Evolutionary conservation across 2,797 vertebrate genomes (phyloP), one percentile per base, ranked within the genome.

Genomic region (Trachops cirrhosus): DNA sequence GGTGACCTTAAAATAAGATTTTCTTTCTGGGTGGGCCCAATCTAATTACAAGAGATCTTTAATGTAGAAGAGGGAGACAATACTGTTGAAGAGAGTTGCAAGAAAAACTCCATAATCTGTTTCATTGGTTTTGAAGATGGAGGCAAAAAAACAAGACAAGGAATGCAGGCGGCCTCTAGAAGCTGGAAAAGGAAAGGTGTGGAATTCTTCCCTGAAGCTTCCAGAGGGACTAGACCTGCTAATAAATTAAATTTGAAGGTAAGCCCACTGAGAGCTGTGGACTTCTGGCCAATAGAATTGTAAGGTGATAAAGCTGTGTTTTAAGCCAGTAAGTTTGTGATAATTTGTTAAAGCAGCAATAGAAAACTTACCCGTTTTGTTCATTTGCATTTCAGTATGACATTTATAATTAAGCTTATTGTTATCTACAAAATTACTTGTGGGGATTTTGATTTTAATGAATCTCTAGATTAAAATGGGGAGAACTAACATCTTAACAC

Each of bases 391-490:
- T 78, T 80, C 34, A 37, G 62, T 6, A 52, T 78, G 62, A 46
- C 67, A 82, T 86, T 91, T 26, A 85, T 26, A 89, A 82, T 78
- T 83, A 21, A 39, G 10, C 12, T 82, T 32, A 9, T 14, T 86
- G 14, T 54, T 87, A 44, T 15, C 46, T 86, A 48, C 8, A 86
- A 93, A 93, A 48, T 18, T 59, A 34, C 41, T 59, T 75, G 41
- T 46, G 32, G 29, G 12, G n/a, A 79, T 85, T 94, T 18, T 86
- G 74, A 89, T 1, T 92, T 16, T 74, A 59, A 91, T 73, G 54
- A 79, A 92, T 50, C 46, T 91, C 39, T 26, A 89, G 19, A 59
- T 73, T 18, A 67, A 93, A 93, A 18, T n/a, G 29, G 37, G 34
- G 9, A 85, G 46, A 95, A 54, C 0, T 34, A 24, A 83, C 52